Evolutionary conservation across 1,140 invertebrate species (phyloP).

Genomic region (Pantala flavescens): DNA sequence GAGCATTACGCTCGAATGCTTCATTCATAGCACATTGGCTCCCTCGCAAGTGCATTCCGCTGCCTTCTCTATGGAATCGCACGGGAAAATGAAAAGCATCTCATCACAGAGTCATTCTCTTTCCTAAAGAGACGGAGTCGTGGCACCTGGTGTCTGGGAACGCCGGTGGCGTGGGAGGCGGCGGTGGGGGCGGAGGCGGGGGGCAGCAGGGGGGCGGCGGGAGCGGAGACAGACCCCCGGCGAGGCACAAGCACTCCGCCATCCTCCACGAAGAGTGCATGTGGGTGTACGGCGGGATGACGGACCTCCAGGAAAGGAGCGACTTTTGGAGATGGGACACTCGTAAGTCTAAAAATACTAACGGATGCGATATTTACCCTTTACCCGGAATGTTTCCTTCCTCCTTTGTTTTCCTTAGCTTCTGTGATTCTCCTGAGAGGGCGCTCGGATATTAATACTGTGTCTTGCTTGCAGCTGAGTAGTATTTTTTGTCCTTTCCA

Average conservation of each 20-base stretch:
- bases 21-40: too few species aligned
- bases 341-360: constrained; percentile 31
- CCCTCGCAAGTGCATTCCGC: too few species aligned
- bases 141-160: constrained; percentile 52
- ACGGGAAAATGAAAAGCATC: too few species aligned
- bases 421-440: too few species aligned
- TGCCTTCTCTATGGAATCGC: too few species aligned
- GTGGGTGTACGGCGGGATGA: constrained; percentile 85
- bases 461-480: too few species aligned
- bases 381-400: too few species aligned
- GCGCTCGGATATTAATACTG: too few species aligned
- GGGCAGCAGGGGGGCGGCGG: constrained; percentile 28
- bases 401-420: too few species aligned
- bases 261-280: constrained; percentile 66
- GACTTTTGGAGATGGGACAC: constrained; percentile 82
- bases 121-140: constrained; percentile 55
- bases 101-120: background rate
- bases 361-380: too few species aligned
- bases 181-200: constrained; percentile 36
- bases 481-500: too few species aligned
- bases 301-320: constrained; percentile 63
- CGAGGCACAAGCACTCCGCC: constrained; percentile 74
- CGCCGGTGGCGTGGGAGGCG: constrained; percentile 25
- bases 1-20: background rate
- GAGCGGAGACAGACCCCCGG: constrained; percentile 43